Percentiles rank a stretch among this genome's conserved stretches.
phyloP scores from a whole-genome alignment of 2,888 invertebrate species.

The Aricia artaxerxes region DNA sequence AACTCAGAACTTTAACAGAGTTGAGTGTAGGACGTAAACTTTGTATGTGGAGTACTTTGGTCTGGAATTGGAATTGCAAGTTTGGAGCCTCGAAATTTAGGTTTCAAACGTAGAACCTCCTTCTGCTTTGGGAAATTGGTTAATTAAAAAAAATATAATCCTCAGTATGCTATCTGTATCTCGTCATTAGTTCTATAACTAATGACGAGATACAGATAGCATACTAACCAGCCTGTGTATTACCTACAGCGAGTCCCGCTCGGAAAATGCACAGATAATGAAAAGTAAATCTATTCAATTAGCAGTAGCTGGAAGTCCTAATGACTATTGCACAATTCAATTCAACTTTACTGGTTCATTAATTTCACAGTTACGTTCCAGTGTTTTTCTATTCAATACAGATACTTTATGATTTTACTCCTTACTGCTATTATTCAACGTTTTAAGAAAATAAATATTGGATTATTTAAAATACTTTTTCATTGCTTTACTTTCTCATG shows the following conservation, averaged over 20 bases:
- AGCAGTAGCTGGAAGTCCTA: conserved; percentile 12
- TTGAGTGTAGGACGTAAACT: not conserved
- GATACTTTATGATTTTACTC: not conserved
- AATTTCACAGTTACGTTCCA: not conserved
- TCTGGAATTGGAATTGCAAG: not conserved
- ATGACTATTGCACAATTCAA: conserved; percentile 23
- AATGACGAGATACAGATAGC: not conserved
- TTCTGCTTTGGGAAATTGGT: not conserved
- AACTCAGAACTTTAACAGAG: not conserved
- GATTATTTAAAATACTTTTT: too few relatives aligned
- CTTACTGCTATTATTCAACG: not conserved
- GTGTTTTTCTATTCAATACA: not conserved
- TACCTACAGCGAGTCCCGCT: not conserved
- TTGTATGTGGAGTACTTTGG: not conserved
- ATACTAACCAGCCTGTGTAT: conserved; percentile 5
- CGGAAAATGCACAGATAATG: conserved; percentile 18
- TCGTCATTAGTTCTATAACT: too few relatives aligned
- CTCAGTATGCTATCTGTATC: too few relatives aligned
- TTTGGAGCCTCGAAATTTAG: not conserved
- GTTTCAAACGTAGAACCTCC: not conserved
- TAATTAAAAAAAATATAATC: too few relatives aligned
- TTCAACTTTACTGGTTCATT: conserved; percentile 22
- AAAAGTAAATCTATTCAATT: conserved; percentile 23
- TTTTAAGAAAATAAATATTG: too few relatives aligned
- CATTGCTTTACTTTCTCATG: too few relatives aligned